Percentiles rank a stretch among this genome's conserved stretches.
Evolutionary conservation across 1,140 invertebrate genomes (phyloP).

Genomic region (Solenopsis invicta): DNA sequence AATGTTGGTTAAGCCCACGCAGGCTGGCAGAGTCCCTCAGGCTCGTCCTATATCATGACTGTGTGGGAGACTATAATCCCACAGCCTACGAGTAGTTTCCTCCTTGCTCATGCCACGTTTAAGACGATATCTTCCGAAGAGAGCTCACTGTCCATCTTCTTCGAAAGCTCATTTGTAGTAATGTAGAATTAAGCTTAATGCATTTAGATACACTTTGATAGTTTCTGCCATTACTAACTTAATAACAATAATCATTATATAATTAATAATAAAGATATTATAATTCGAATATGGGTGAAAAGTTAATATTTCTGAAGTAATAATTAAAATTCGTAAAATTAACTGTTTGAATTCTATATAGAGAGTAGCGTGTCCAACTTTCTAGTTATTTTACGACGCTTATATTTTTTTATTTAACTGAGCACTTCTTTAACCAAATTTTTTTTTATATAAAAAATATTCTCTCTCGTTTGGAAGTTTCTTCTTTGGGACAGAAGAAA

Average conservation of each 20-base stretch:
- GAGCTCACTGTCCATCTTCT: slow-evolving; percentile 34
- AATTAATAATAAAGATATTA: slow-evolving; percentile 9
- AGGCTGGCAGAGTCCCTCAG: slow-evolving; percentile 64
- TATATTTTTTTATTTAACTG: background rate
- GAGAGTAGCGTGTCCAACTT: background rate
- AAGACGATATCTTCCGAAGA: slow-evolving; percentile 69
- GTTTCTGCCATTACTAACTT: background rate
- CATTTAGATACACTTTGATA: background rate
- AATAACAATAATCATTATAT: background rate
- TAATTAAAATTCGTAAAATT: slow-evolving; percentile 17
- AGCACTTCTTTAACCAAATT: background rate
- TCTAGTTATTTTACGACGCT: background rate
- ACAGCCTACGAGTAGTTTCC: slow-evolving; percentile 65
- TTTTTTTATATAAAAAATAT: background rate
- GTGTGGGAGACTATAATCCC: slow-evolving; percentile 64
- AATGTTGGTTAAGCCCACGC: slow-evolving; percentile 80
- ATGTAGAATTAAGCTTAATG: background rate
- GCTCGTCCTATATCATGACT: slow-evolving; percentile 66
- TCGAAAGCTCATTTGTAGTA: background rate
- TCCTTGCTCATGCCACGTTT: slow-evolving; percentile 66
- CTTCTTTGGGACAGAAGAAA: background rate
- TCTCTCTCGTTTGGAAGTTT: background rate
- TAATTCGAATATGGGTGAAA: background rate
- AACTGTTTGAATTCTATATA: background rate
- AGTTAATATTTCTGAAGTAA: slow-evolving; percentile 53